These are phyloP conservation scores for Dolichoris vasculosae DNA, from an alignment of 1,140 invertebrate species.

Conservation along the genomic window DNA sequence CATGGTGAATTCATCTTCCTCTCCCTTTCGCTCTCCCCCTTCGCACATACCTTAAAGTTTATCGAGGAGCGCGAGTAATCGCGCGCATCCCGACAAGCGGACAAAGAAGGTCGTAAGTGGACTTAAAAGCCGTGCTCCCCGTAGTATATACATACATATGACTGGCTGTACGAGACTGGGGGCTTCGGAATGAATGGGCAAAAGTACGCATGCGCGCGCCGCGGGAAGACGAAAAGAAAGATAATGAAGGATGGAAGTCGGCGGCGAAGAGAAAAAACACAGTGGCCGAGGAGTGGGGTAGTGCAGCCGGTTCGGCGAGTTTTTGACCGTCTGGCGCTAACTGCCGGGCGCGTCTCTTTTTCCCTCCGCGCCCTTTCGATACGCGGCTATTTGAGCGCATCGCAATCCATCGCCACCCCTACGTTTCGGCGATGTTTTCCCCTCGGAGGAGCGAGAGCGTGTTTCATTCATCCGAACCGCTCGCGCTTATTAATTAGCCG, in stretches of 20 bases:
- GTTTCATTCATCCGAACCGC: conserved; percentile 32
- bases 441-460: no score
- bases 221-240: conserved; percentile 27
- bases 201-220: conserved; percentile 49
- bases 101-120: conserved; percentile 57
- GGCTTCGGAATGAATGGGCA: conserved; percentile 61
- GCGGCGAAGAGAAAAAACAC: not conserved
- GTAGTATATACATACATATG: not conserved
- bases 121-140: conserved; percentile 54
- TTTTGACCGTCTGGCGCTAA: conserved; percentile 72
- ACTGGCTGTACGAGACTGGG: not conserved
- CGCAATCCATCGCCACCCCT: no score
- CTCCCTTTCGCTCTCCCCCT: not conserved
- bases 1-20: not conserved
- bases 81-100: conserved; percentile 41
- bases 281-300: conserved; percentile 13
- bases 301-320: conserved; percentile 68
- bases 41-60: conserved; percentile 16
- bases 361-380: no score
- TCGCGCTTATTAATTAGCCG: conserved; percentile 32
- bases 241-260: conserved; percentile 36
- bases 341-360: conserved; percentile 62
- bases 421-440: no score
- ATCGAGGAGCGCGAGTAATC: conserved; percentile 41
- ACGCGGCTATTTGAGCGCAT: no score